A percentile compares a stretch with the other conserved stretches of the same genome.
Evolutionary conservation across 2,113 vertebrate genomes (phyloP).

Genomic region (Melanotaenia duboulayi): DNA sequence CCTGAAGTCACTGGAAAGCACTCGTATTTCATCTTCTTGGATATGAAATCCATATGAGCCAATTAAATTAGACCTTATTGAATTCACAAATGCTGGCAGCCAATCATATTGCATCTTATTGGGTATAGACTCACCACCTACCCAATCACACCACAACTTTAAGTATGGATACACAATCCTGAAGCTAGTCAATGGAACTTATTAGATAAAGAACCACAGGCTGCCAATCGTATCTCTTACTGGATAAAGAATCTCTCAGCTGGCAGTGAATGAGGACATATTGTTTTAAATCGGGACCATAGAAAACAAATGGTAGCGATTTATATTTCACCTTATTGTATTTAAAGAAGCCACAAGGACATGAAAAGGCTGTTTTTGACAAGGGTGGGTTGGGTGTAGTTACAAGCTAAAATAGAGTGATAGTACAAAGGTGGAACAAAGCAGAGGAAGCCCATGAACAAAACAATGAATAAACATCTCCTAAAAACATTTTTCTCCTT

Average conservation of each 20-base stretch:
- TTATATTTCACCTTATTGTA: slow-evolving; percentile 23
- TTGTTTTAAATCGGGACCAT: slow-evolving; percentile 16
- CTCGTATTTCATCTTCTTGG: slow-evolving; percentile 37
- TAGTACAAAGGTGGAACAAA: slow-evolving; percentile 3
- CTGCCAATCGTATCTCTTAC: slow-evolving; percentile 62
- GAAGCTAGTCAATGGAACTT: slow-evolving; percentile 66
- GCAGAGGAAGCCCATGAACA: background rate
- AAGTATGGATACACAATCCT: slow-evolving; percentile 61
- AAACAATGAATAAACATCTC: background rate
- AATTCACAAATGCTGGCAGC: slow-evolving; percentile 46
- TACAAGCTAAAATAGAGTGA: no score
- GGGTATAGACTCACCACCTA: slow-evolving; percentile 44
- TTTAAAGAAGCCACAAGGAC: slow-evolving; percentile 15
- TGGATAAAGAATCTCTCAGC: slow-evolving; percentile 52
- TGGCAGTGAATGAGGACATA: slow-evolving; percentile 53
- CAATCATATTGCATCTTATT: slow-evolving; percentile 65
- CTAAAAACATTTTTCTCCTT: background rate
- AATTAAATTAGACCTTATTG: slow-evolving; percentile 62
- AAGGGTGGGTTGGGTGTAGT: no score
- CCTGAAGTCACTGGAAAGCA: slow-evolving; percentile 32
- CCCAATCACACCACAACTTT: slow-evolving; percentile 59
- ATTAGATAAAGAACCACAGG: slow-evolving; percentile 50
- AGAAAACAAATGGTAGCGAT: slow-evolving; percentile 30
- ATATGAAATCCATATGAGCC: slow-evolving; percentile 53
- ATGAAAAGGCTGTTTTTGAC: no score